Evolutionary conservation across 2,113 vertebrate genomes (phyloP), one percentile per base, ranked within the genome.

Genomic region (Sylvilagus bachmani): DNA sequence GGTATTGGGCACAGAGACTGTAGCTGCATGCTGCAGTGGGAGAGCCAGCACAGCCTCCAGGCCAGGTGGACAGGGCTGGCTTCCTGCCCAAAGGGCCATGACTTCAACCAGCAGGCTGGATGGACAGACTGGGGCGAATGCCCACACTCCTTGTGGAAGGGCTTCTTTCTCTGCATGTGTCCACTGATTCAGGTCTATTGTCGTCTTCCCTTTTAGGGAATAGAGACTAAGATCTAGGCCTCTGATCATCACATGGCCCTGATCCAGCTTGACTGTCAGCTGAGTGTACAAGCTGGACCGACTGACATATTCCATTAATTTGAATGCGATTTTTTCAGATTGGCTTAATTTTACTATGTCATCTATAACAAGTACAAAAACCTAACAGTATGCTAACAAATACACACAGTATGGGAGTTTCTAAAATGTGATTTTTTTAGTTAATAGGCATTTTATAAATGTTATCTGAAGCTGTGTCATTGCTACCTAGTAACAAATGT

Each of bases 221-320:
- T 58, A 58, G 14, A 58, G 16, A 8, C 91, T 24, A 12, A 66
- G 21, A 67, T 8, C 33, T 10, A 44, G 25, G 49, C 25, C 38
- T 71, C 29, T 55, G 73, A n/a, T 67, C 14, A 53, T 61, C 27
- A 66, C 16, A 3, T 66, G 25, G 21, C 25, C 31, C 67, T 38
- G 33, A 92, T 61, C 22, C 29, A 86, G 25, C 71, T 33, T 44
- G n/a, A 73, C 86, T 94, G 93, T 92, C 58, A 69, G 8, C 78
- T 82, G 78, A 25, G 24, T 67, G 31, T 12, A 31, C 10, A 14
- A 25, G 49, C 24, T 61, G 24, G 17, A 71, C n/a, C 6, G 10
- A 79, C 69, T 38, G 29, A 38, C 53, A 19, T 36, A 4, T 7
- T 51, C 44, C 36, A 61, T 90, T 90, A 66, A 51, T 33, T 24